Base-by-base conservation (phyloP, 2,888 invertebrate species). In the Orthosia incerta region DNA sequence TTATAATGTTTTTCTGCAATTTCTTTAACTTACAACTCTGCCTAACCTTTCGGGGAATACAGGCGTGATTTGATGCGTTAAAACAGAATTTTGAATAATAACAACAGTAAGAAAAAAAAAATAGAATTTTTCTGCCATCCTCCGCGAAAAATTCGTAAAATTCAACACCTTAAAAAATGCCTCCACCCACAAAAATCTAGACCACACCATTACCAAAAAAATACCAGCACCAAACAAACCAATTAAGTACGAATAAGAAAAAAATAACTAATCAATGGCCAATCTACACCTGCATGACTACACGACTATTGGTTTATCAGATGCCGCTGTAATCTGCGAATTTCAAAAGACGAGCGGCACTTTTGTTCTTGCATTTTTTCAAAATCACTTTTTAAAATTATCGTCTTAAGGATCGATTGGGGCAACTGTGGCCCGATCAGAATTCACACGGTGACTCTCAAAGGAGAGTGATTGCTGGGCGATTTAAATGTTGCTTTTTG, bases 291-390 rank as follows among this genome's bases (percentile, higher is more conserved):
- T 73, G 69, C 83, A 78, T 72, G 84, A 93, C 91, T 93, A 91
- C 86, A 93, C 89, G 92, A 93, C 91, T 94, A 95, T 95, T 93
- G 94, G 95, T 93, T 95, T 95, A 95, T 95, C 95, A 94, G 91
- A 96, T 95, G 94, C 94, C 92, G 83, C 88, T 86, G 92, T 94
- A 95, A 95, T 95, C 96, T 95, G 95, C 93, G 92, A 95, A 94
- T 95, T 95, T 95, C 91, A 76, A 89, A 92, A 93, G 91, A 90
- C 91, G 87, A 92, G 91, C 94, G 95, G 94, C 89, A 75, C 89
- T 94, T 96, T 96, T 96, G 96, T 95, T 94, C 90, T 89, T 82
- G 75, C 87, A 88, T 89, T 90, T 93, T 93, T 93, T 92, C 78
- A 88, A 85, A 89, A 86, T 90, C 91, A 90, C 90, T 93, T 93